Conservation (phyloP, 2,888 invertebrate genomes). For the Eupelmus urozonus region DNA sequence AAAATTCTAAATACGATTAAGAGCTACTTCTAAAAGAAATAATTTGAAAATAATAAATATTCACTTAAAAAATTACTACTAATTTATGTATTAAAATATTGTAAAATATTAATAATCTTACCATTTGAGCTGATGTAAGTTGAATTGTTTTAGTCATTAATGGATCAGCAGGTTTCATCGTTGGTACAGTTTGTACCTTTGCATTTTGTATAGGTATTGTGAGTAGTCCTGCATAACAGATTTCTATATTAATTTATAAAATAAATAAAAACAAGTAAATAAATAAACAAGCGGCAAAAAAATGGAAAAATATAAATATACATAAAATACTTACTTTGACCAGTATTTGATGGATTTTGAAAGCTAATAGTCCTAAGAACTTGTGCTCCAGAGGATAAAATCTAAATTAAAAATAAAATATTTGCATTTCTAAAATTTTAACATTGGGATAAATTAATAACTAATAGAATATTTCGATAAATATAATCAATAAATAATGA, state of each 20-base stretch:
- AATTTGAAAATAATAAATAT: no score
- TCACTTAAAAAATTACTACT: no score
- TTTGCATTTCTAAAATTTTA: no score
- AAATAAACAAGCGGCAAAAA: background rate
- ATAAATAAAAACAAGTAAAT: slow-evolving; percentile 35
- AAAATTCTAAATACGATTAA: no score
- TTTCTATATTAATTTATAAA: background rate
- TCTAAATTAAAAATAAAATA: slow-evolving; percentile 64
- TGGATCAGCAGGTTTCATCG: slow-evolving; percentile 76
- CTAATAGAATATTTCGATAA: no score
- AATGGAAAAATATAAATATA: slow-evolving; percentile 41
- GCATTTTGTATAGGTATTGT: slow-evolving; percentile 79
- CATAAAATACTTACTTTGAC: slow-evolving; percentile 69
- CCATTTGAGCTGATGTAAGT: slow-evolving; percentile 79
- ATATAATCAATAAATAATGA: no score
- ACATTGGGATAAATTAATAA: no score
- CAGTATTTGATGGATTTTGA: slow-evolving; percentile 73
- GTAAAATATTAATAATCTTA: slow-evolving; percentile 64
- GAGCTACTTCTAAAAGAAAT: no score
- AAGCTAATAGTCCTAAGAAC: slow-evolving; percentile 76
- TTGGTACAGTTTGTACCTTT: slow-evolving; percentile 80
- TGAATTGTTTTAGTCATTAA: slow-evolving; percentile 79
- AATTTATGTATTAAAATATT: background rate
- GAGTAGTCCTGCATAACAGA: slow-evolving; percentile 69
- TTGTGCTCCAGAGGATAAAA: slow-evolving; percentile 74